Evolutionary conservation across 2,888 invertebrate genomes (phyloP).

Genomic region (Uropetala carovei): DNA sequence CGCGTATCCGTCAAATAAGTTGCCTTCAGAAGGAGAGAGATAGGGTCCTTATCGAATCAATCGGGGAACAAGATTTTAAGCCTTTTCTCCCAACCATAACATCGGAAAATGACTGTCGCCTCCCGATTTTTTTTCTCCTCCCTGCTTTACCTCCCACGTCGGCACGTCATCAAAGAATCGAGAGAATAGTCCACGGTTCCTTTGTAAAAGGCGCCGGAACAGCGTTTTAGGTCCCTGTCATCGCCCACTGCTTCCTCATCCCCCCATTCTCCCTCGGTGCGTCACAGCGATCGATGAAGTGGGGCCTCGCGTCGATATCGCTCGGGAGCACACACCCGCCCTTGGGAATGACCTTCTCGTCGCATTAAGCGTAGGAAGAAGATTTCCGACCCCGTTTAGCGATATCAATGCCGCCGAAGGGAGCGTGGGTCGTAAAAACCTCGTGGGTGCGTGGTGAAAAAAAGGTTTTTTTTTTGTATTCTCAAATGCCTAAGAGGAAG

Average conservation of each 20-base stretch:
- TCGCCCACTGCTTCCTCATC: neutral
- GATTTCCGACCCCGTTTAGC: neutral
- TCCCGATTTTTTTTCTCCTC: neutral
- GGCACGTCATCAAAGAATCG: neutral
- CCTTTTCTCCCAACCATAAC: too few relatives aligned
- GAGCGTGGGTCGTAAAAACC: neutral
- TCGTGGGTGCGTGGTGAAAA: neutral
- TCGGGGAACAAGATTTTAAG: too few relatives aligned
- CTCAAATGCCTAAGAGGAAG: neutral
- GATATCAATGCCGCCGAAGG: neutral
- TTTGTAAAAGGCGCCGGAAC: conserved; percentile 33
- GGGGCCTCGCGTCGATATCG: conserved; percentile 57
- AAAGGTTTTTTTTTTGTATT: neutral
- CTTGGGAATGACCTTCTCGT: conserved; percentile 60
- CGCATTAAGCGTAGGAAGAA: conserved; percentile 47
- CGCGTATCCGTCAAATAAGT: too few relatives aligned
- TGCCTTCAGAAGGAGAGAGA: too few relatives aligned
- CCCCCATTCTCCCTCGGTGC: neutral
- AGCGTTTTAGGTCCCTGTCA: conserved; percentile 17
- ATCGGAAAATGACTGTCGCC: neutral
- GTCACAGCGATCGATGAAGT: conserved; percentile 50
- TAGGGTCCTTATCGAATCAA: too few relatives aligned
- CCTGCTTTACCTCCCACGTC: neutral
- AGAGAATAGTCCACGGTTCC: neutral
- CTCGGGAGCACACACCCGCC: conserved; percentile 34